Conservation (phyloP, 2,888 invertebrate species). For the Archips xylosteana region DNA sequence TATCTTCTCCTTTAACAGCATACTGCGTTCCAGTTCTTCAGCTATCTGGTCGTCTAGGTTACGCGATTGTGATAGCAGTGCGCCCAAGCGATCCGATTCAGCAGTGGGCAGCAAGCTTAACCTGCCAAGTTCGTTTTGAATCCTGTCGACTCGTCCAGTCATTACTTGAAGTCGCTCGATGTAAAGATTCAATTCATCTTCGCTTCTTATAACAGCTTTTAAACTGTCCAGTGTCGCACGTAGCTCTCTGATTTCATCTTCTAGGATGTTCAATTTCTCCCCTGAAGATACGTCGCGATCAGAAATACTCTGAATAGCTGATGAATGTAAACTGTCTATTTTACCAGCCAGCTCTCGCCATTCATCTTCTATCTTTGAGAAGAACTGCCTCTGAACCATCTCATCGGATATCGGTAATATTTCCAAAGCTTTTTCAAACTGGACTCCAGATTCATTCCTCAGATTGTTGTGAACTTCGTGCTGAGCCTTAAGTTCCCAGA, state of each 20-base stretch:
- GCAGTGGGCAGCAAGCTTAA: constrained; percentile 90
- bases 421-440: constrained; percentile 91
- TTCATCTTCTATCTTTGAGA: constrained; percentile 91
- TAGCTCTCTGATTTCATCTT: constrained; percentile 91
- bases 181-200: constrained; percentile 93
- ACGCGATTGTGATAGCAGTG: constrained; percentile 89
- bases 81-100: constrained; percentile 92
- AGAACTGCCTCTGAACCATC: constrained; percentile 92
- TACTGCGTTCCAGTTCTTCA: constrained; percentile 92
- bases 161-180: constrained; percentile 93
- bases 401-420: constrained; percentile 94
- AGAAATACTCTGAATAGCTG: constrained; percentile 89
- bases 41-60: constrained; percentile 89
- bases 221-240: constrained; percentile 89
- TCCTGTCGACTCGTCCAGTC: constrained; percentile 90
- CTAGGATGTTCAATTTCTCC: constrained; percentile 90
- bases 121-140: constrained; percentile 92
- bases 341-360: constrained; percentile 89
- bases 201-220: constrained; percentile 92
- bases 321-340: constrained; percentile 88
- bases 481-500: constrained; percentile 96
- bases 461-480: constrained; percentile 93
- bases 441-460: constrained; percentile 89
- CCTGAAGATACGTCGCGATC: constrained; percentile 90
- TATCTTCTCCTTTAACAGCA: constrained; percentile 90